Evolutionary conservation across 2,113 vertebrate genomes (phyloP).

Genomic region (Dipodomys spectabilis): DNA sequence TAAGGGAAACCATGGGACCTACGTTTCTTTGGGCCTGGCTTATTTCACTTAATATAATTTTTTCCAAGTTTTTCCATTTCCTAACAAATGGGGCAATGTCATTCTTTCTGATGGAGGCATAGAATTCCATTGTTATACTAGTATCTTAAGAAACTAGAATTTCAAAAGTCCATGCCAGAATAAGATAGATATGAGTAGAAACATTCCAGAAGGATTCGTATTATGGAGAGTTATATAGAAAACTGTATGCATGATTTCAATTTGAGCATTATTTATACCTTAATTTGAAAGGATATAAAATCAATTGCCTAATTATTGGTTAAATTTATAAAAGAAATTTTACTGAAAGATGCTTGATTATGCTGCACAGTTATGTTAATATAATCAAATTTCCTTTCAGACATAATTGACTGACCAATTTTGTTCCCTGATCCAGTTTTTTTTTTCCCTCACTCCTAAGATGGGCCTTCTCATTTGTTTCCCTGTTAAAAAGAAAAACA

Average conservation of each 20-base stretch:
- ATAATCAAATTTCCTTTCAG: constrained; percentile 75
- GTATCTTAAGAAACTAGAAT: constrained; percentile 61
- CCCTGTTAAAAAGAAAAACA: constrained; percentile 26
- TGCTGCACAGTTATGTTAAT: constrained; percentile 69
- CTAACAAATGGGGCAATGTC: too few species aligned
- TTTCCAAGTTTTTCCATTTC: too few species aligned
- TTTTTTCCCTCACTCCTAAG: not conserved
- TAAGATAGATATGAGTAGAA: constrained; percentile 10
- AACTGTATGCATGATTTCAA: constrained; percentile 44
- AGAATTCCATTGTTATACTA: too few species aligned
- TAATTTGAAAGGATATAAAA: constrained; percentile 78
- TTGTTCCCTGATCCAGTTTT: constrained; percentile 44
- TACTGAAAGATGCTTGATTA: constrained; percentile 74
- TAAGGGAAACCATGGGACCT: too few species aligned
- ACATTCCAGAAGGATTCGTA: constrained; percentile 45
- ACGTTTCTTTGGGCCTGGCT: too few species aligned
- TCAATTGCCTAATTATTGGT: constrained; percentile 76
- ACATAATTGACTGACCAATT: constrained; percentile 61
- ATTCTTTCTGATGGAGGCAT: too few species aligned
- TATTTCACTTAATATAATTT: too few species aligned
- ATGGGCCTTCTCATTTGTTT: constrained; percentile 51
- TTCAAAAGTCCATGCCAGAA: constrained; percentile 61
- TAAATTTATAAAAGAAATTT: constrained; percentile 71
- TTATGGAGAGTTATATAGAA: constrained; percentile 58
- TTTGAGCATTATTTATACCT: constrained; percentile 70